phyloP scores from a whole-genome alignment of 2,888 invertebrate genomes.

The Orthosia incerta region DNA sequence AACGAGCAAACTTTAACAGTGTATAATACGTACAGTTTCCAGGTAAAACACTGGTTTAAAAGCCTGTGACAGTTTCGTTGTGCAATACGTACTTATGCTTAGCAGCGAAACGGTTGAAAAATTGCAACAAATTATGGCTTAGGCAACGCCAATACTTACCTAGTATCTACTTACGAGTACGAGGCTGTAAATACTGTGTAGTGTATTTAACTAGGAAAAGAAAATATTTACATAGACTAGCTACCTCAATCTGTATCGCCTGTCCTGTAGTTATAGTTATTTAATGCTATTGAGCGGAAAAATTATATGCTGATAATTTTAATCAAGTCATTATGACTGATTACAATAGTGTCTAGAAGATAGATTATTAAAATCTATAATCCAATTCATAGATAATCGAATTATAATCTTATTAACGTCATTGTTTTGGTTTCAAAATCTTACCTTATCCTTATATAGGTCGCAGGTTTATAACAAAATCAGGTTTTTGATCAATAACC shows the following conservation, averaged over 20 bases:
- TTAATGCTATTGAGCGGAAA: background rate
- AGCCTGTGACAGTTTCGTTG: conserved; percentile 39
- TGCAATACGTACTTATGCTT: conserved; percentile 24
- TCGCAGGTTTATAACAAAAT: too few relatives aligned
- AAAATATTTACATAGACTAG: background rate
- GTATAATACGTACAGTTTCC: conserved; percentile 13
- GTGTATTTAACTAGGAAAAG: background rate
- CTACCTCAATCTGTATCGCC: background rate
- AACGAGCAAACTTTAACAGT: too few relatives aligned
- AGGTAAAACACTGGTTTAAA: conserved; percentile 19
- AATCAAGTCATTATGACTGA: background rate
- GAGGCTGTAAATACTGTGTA: conserved; percentile 5
- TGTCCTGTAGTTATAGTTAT: background rate
- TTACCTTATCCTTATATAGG: background rate
- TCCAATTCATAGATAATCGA: conserved; percentile 8
- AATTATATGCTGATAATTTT: background rate
- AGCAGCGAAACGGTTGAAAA: conserved; percentile 25
- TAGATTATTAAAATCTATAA: conserved; percentile 2
- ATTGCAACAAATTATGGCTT: conserved; percentile 33
- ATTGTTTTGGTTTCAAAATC: background rate
- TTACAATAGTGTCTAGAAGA: background rate
- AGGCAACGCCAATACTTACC: conserved; percentile 2
- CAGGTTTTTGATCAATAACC: too few relatives aligned
- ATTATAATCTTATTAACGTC: conserved; percentile 25
- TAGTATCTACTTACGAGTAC: background rate